Conservation (phyloP, 2,888 invertebrate genomes). For the Andrena bicolor region DNA sequence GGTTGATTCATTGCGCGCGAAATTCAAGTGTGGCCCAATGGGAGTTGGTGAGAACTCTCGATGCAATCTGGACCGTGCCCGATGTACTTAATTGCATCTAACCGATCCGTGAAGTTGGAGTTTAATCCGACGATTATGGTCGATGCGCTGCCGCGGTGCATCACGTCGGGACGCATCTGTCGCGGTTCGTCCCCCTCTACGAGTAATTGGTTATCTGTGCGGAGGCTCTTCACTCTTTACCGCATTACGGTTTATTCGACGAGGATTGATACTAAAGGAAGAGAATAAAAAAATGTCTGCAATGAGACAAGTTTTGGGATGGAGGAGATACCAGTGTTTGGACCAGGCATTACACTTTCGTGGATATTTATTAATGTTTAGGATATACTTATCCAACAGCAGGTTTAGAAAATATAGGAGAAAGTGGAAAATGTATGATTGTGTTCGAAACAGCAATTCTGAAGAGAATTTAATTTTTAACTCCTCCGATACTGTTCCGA, state of each 20-base stretch:
- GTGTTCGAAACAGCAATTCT: too few relatives aligned
- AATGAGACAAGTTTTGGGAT: background rate
- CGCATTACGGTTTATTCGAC: constrained; percentile 79
- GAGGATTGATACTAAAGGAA: constrained; percentile 30
- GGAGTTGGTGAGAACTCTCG: constrained; percentile 61
- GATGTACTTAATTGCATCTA: constrained; percentile 74
- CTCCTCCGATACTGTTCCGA: too few relatives aligned
- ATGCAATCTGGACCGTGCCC: constrained; percentile 52
- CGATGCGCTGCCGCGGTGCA: constrained; percentile 71
- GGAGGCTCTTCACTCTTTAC: constrained; percentile 83
- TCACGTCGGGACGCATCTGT: constrained; percentile 81
- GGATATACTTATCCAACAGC: too few relatives aligned
- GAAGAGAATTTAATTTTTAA: too few relatives aligned
- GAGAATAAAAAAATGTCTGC: constrained; percentile 19
- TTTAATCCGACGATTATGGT: constrained; percentile 80
- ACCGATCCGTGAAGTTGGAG: constrained; percentile 73
- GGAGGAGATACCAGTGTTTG: background rate
- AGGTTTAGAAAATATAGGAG: background rate
- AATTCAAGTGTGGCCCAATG: constrained; percentile 61
- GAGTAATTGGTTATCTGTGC: constrained; percentile 85
- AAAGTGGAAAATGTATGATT: background rate
- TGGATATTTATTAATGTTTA: background rate
- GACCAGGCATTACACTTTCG: background rate
- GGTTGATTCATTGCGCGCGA: constrained; percentile 50
- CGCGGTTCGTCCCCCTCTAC: constrained; percentile 76